Percentiles rank a stretch among this genome's conserved stretches.
These are phyloP conservation scores for Coleophora deauratella DNA, from an alignment of 2,888 invertebrate genomes.

Conservation along the genomic window DNA sequence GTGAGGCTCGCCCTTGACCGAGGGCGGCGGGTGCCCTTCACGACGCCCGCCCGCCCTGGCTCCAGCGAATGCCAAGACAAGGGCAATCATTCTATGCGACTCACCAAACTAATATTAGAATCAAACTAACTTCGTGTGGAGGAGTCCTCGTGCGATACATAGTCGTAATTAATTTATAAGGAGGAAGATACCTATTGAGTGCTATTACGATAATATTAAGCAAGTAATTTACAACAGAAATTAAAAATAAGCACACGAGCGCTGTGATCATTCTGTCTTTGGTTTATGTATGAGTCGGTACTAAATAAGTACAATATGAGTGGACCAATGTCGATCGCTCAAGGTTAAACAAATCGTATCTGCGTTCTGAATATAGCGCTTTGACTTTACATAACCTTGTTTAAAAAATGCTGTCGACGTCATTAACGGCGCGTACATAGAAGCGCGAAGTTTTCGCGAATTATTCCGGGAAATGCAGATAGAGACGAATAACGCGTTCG, in stretches of 20 bases:
- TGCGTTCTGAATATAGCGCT: conserved; percentile 35
- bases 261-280: too few relatives aligned
- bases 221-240: too few relatives aligned
- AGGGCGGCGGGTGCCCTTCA: conserved; percentile 44
- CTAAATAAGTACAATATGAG: too few relatives aligned
- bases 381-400: conserved; percentile 62
- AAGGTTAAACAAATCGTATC: too few relatives aligned
- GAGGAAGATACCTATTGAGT: too few relatives aligned
- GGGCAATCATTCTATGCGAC: conserved; percentile 23
- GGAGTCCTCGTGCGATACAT: too few relatives aligned
- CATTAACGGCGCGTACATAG: conserved; percentile 37
- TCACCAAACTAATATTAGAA: background rate
- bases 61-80: conserved; percentile 42
- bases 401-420: conserved; percentile 43
- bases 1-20: conserved; percentile 64
- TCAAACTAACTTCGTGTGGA: too few relatives aligned
- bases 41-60: conserved; percentile 29
- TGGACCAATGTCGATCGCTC: too few relatives aligned
- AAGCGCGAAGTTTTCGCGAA: conserved; percentile 57
- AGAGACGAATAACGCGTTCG: conserved; percentile 67
- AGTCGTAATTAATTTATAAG: too few relatives aligned
- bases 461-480: conserved; percentile 65
- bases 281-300: too few relatives aligned
- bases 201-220: too few relatives aligned
- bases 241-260: too few relatives aligned